These are phyloP conservation scores for Pogonus chalceus DNA, from an alignment of 1,140 invertebrate genomes.

Conservation along the genomic window DNA sequence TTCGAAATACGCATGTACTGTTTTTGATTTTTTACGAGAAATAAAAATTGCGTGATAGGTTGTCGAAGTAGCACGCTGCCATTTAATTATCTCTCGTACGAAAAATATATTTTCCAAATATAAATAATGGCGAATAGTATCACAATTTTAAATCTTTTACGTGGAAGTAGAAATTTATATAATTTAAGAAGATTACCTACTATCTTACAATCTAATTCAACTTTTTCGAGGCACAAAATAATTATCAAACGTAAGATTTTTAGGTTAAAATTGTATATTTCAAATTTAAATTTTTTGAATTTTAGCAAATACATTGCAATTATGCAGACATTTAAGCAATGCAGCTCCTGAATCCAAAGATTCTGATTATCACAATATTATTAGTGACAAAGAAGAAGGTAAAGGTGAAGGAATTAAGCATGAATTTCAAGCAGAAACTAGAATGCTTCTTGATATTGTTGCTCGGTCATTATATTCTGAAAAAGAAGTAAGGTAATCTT, in stretches of 20 bases:
- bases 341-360: constrained; percentile 13
- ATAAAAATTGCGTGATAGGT: too few relatives aligned
- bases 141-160: background rate
- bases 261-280: background rate
- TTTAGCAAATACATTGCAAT: background rate
- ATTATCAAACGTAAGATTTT: background rate
- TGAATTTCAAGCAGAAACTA: constrained; percentile 94
- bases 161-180: background rate
- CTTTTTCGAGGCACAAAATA: background rate
- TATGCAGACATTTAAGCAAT: background rate
- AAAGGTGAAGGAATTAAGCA: constrained; percentile 47
- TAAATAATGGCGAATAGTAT: background rate
- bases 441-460: constrained; percentile 92
- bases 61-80: too few relatives aligned
- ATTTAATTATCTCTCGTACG: too few relatives aligned
- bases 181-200: background rate
- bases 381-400: constrained; percentile 44
- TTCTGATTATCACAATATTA: constrained; percentile 40
- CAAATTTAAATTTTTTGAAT: background rate
- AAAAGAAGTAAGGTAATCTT: constrained; percentile 79
- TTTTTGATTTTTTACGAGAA: too few relatives aligned
- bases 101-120: too few relatives aligned
- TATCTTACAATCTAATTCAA: background rate
- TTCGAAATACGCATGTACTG: too few relatives aligned
- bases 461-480: constrained; percentile 95